A percentile compares a stretch with the other conserved stretches of the same genome.
phyloP scores from a whole-genome alignment of 2,797 vertebrate genomes.

The Clarias laeviceps region DNA sequence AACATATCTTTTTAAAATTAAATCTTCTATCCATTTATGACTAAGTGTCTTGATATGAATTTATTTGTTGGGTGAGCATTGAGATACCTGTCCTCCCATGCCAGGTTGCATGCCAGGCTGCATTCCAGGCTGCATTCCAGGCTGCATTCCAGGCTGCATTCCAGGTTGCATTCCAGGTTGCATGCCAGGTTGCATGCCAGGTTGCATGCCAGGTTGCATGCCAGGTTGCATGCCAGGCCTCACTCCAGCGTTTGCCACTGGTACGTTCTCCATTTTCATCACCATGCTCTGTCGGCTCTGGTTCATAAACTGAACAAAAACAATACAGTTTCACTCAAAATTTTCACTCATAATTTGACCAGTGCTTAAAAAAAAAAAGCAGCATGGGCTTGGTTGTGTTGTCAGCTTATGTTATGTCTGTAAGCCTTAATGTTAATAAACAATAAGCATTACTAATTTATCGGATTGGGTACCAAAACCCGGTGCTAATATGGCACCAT shows the following conservation, averaged over 20 bases:
- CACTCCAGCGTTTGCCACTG: slow-evolving; percentile 78
- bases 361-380: too few relatives aligned
- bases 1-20: background rate
- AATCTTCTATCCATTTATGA: background rate
- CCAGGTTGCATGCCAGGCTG: background rate
- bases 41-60: background rate
- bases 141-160: slow-evolving; percentile 42
- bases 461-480: too few relatives aligned
- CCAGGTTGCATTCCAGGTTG: slow-evolving; percentile 82
- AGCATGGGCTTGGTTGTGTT: background rate
- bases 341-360: too few relatives aligned
- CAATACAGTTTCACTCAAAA: slow-evolving; percentile 13
- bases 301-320: slow-evolving; percentile 86
- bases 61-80: background rate
- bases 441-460: background rate
- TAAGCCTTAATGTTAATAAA: background rate
- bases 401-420: too few relatives aligned
- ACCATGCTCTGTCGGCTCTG: slow-evolving; percentile 87
- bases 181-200: slow-evolving; percentile 81
- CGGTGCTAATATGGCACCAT: too few relatives aligned
- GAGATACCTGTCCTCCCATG: slow-evolving; percentile 72
- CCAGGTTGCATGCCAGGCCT: slow-evolving; percentile 86
- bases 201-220: slow-evolving; percentile 41
- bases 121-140: slow-evolving; percentile 81
- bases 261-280: slow-evolving; percentile 87